Evolutionary conservation across 2,888 invertebrate species (phyloP).

Genomic region (Chymomyza procnemis): DNA sequence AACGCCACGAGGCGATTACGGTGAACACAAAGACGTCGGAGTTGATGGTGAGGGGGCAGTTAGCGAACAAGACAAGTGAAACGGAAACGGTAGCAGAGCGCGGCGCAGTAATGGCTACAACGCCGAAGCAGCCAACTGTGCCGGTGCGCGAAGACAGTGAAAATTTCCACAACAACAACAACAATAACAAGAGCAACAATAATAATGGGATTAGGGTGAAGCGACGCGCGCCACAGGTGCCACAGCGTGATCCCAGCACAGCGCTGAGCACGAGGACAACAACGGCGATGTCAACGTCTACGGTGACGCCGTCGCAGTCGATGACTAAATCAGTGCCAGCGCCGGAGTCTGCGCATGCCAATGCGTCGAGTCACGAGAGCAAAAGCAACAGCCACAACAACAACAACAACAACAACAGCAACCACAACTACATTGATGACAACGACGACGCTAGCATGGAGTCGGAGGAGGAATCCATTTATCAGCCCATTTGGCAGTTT

Average conservation of each 20-base stretch:
- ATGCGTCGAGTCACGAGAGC: constrained; percentile 2
- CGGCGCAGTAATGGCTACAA: neutral
- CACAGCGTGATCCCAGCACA: constrained; percentile 61
- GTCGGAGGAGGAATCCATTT: constrained; percentile 75
- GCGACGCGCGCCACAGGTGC: constrained; percentile 58
- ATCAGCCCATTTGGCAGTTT: constrained; percentile 79
- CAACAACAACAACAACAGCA: constrained; percentile 2
- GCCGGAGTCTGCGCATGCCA: constrained; percentile 5
- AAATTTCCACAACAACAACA: constrained; percentile 23
- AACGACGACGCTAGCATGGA: neutral
- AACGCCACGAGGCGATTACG: constrained; percentile 16
- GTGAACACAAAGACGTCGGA: neutral
- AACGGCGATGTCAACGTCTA: neutral
- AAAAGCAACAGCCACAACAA: constrained; percentile 6
- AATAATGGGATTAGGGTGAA: constrained; percentile 51
- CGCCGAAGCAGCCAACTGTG: constrained; percentile 9
- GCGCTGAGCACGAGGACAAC: constrained; percentile 29
- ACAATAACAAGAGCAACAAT: constrained; percentile 19
- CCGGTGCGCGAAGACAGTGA: constrained; percentile 36
- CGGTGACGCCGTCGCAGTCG: neutral
- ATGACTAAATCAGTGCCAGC: constrained; percentile 3
- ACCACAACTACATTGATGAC: constrained; percentile 10
- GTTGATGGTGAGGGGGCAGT: neutral
- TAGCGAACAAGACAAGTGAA: neutral
- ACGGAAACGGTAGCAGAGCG: neutral